Base-by-base conservation (phyloP, 2,797 vertebrate genomes). In the Holocentrus rufus region DNA sequence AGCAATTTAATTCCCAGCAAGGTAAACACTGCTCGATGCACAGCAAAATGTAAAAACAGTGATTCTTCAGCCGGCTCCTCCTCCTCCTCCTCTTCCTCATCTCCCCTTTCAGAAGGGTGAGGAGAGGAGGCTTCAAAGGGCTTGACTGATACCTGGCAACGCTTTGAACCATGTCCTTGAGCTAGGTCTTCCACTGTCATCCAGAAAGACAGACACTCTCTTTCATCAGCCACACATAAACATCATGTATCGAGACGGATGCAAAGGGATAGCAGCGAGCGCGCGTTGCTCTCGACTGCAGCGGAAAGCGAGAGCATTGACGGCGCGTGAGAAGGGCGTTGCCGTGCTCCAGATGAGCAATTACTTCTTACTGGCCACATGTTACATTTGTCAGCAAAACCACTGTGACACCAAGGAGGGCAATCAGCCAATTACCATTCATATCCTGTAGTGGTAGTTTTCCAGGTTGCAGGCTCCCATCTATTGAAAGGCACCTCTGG, bases 41-140 rank as follows among this genome's bases (percentile, higher is more conserved):
- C 9, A n/a, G 74, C 72, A 54, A 69, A 75, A 69, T 68, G 46
- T 49, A 59, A 75, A 79, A 82, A 76, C 76, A 60, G 10, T 20
- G 30, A 60, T 76, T 65, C 63, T 79, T 7, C 13, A 66, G 22
- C 58, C 25, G 7, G 69, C 74, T 69, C 67, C 61, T 69, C 57
- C 64, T 73, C 57, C 64, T 73, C 25, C 25, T 27, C 50, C 63
- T 76, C 83, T 55, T 72, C 74, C 69, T 67, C 63, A 65, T 80
- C 76, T 62, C 63, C 61, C 74, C 74, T 87, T 70, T 84, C 77
- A 85, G 77, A 82, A 53, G 56, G 13, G 54, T 65, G 74, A 85
- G 74, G 74, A 70, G 82, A 75, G 31, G 65, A 85, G 69, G 86
- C 88, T 91, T 92, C 88, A 91, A 92, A 92, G 87, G 74, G 72